Evolutionary conservation across 2,888 invertebrate species (phyloP).

Genomic region (Drosophila austrosaltans): DNA sequence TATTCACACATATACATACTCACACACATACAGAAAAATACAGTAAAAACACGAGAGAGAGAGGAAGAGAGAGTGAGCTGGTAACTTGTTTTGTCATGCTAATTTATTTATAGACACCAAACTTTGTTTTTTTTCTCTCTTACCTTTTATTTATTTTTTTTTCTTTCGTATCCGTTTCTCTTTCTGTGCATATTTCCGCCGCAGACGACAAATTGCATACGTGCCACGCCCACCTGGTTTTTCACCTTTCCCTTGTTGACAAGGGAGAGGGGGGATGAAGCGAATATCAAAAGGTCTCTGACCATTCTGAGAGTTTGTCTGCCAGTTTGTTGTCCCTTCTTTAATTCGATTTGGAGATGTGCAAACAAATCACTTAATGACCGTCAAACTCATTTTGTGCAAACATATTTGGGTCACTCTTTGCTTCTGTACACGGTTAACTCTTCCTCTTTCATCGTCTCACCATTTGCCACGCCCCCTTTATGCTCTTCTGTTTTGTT

Average conservation of each 20-base stretch:
- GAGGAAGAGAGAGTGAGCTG: conserved; percentile 29
- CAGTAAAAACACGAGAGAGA: conserved; percentile 3
- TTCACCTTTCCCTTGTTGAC: background rate
- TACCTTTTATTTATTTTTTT: background rate
- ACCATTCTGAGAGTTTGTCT: background rate
- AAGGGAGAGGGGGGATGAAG: too few species aligned
- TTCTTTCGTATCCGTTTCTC: conserved; percentile 31
- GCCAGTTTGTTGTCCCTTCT: conserved; percentile 21
- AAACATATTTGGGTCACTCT: conserved; percentile 61
- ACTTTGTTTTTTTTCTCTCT: conserved; percentile 16
- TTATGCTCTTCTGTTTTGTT: too few species aligned
- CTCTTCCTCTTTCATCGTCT: background rate
- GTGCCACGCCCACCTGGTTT: conserved; percentile 54
- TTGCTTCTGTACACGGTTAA: background rate
- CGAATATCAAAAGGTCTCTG: background rate
- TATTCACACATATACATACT: conserved; percentile 43
- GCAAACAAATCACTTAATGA: conserved; percentile 74
- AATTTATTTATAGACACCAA: conserved; percentile 79
- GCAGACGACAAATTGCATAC: conserved; percentile 76
- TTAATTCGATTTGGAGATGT: conserved; percentile 67
- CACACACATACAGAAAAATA: conserved; percentile 15
- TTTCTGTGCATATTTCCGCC: conserved; percentile 74
- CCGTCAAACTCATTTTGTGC: conserved; percentile 62
- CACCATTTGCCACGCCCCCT: background rate
- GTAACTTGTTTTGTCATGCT: conserved; percentile 74